Percentiles rank a stretch among this genome's conserved stretches.
Conservation (phyloP, 2,888 invertebrate species). For the Cryptops parisi region DNA sequence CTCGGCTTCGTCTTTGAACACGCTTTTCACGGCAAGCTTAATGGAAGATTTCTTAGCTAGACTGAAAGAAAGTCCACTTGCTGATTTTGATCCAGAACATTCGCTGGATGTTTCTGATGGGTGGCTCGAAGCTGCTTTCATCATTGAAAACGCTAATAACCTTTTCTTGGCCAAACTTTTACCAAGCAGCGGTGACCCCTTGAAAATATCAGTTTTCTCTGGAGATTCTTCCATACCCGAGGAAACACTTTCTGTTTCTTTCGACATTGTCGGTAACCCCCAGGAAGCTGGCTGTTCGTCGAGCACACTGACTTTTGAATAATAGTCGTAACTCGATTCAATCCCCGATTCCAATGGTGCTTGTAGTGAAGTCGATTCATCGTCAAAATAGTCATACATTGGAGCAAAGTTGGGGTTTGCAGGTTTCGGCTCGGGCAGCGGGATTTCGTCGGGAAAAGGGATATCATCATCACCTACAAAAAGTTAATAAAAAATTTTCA, state of each 20-base stretch:
- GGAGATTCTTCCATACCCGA: not conserved
- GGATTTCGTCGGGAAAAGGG: slow-evolving; percentile 3
- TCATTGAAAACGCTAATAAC: slow-evolving; percentile 32
- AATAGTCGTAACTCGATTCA: not conserved
- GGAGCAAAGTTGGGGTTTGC: too few species aligned
- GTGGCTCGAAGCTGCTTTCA: slow-evolving; percentile 23
- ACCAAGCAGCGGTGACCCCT: slow-evolving; percentile 23
- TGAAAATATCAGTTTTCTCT: not conserved
- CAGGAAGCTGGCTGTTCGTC: not conserved
- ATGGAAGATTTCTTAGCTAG: slow-evolving; percentile 12
- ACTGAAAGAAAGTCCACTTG: slow-evolving; percentile 14
- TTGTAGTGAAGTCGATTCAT: not conserved
- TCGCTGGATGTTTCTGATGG: not conserved
- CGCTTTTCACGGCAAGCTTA: slow-evolving; percentile 10
- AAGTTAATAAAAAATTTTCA: not conserved
- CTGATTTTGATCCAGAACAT: not conserved
- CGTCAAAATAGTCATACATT: not conserved
- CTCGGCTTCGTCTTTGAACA: slow-evolving; percentile 10
- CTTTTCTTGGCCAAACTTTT: slow-evolving; percentile 33
- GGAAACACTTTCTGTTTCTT: not conserved
- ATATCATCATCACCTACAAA: slow-evolving; percentile 2
- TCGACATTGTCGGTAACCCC: not conserved
- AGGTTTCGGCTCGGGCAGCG: not conserved
- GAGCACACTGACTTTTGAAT: not conserved
- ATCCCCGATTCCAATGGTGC: not conserved